Conservation (phyloP, 2,113 vertebrate species). For the Myotis yumanensis region DNA sequence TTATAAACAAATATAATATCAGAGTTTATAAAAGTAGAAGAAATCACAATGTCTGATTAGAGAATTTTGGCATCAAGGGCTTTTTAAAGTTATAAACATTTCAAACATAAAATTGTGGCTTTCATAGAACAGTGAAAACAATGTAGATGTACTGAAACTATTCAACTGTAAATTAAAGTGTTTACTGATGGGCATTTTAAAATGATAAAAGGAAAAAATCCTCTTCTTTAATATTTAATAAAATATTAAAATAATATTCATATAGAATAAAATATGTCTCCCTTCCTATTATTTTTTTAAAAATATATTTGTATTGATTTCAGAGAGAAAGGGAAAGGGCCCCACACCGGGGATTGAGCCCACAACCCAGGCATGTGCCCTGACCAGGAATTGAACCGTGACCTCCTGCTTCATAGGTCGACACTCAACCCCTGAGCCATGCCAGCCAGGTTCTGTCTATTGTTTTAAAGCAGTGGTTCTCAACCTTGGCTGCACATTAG, state of each 20-base stretch:
- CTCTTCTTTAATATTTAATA: neutral
- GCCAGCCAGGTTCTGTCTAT: too few species aligned
- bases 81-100: constrained; percentile 14
- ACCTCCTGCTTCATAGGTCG: too few species aligned
- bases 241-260: neutral
- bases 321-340: too few species aligned
- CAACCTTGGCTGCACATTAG: too few species aligned
- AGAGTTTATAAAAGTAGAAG: neutral
- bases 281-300: neutral
- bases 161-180: neutral
- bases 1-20: neutral
- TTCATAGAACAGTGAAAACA: neutral
- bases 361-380: too few species aligned
- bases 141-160: neutral
- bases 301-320: too few species aligned
- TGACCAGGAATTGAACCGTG: too few species aligned
- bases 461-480: too few species aligned
- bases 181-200: neutral
- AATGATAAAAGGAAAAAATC: neutral
- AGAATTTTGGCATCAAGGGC: neutral
- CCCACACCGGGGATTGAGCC: too few species aligned
- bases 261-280: neutral
- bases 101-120: constrained; percentile 9
- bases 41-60: neutral
- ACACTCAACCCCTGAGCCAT: too few species aligned